phyloP scores from a whole-genome alignment of 1,140 invertebrate genomes.

The Rhagoletis zephyria region DNA sequence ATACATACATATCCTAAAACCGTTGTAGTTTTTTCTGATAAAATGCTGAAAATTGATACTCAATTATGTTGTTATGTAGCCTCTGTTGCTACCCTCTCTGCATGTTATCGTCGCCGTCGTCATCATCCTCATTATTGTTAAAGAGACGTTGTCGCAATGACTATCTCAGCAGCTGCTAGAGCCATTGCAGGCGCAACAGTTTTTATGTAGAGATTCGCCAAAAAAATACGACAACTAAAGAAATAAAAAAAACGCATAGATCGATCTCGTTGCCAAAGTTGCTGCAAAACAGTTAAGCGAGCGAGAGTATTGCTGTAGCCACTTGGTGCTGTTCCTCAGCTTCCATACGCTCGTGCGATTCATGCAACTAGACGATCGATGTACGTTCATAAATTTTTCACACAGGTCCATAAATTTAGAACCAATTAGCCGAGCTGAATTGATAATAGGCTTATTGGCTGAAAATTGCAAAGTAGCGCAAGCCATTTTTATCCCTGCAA shows the following conservation, averaged over 20 bases:
- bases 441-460: slow-evolving; percentile 65
- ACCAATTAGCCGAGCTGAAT: slow-evolving; percentile 72
- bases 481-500: slow-evolving; percentile 28
- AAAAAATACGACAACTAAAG: background rate
- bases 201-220: background rate
- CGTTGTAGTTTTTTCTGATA: slow-evolving; percentile 15
- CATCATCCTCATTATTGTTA: slow-evolving; percentile 60
- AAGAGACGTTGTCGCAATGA: slow-evolving; percentile 63
- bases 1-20: too few species aligned
- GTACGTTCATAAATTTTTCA: slow-evolving; percentile 70
- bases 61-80: slow-evolving; percentile 54
- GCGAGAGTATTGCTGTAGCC: background rate
- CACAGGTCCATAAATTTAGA: slow-evolving; percentile 72
- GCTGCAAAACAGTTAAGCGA: background rate
- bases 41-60: slow-evolving; percentile 45
- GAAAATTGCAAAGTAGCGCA: slow-evolving; percentile 16
- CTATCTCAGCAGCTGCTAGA: background rate
- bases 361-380: slow-evolving; percentile 57
- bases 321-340: background rate
- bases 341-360: background rate
- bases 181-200: background rate
- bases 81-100: slow-evolving; percentile 63
- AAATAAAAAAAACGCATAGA: background rate
- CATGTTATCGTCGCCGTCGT: background rate
- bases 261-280: background rate